Evolutionary conservation across 2,797 vertebrate genomes (phyloP), one percentile per base, ranked within the genome.

Genomic region (Bufotes viridis): DNA sequence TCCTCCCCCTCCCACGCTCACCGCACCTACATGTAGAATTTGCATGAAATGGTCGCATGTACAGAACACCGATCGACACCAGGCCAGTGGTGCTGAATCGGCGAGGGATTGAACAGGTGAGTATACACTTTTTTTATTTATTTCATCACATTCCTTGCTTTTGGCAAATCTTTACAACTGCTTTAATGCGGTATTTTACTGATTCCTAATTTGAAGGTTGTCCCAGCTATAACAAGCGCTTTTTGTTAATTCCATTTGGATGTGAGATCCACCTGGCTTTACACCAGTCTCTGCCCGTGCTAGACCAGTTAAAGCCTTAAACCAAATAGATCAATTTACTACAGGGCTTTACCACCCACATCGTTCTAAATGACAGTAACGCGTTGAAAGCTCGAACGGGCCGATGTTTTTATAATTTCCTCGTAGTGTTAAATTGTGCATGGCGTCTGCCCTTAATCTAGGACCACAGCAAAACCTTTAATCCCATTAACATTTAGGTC

Each of bases 271-370:
- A 89, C 84, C 88, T 89, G 88, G 78, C 69, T 18, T 65, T 65
- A 63, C 24, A 76, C 75, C 78, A 76, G 55, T 81, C 78, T 81
- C n/a, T 60, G 67, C 14, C 84, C 81, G 87, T 65, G 87, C 78
- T 22, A 82, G 87, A 89, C 88, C 53, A 53, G 67, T 78, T 85
- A 81, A 85, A 86, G 79, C 83, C 29, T 81, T 58, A 89, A 89
- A 86, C 83, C 88, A 86, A 86, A 86, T 86, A 89, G 78, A 86
- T 86, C 78, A 65, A 55, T 86, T 82, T 82, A 78, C 84, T 67
- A 18, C 67, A 34, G 57, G 61, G 22, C 26, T 69, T 82, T 86
- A 65, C 88, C 88, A 86, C 88, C 88, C 88, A 89, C 88, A 53
- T 58, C 78, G 84, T 49, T 7, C 76, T 78, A 58, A 29, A 89